Evolutionary conservation across 1,140 invertebrate genomes (phyloP).

Genomic region (Hyphantria cunea): DNA sequence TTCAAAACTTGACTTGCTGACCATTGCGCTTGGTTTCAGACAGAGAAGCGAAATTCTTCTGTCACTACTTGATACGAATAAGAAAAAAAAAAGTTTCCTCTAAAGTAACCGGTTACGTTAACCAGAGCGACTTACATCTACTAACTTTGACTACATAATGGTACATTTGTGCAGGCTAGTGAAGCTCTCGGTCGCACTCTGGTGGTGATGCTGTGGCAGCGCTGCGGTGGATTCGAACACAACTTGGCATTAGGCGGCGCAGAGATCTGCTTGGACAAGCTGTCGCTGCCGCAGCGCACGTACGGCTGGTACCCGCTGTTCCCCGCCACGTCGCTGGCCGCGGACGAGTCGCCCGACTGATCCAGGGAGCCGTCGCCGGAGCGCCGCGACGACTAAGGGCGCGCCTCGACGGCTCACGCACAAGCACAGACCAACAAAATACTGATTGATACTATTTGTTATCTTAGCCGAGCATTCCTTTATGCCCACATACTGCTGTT

Average conservation of each 20-base stretch:
- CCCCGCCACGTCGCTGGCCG: slow-evolving; percentile 82
- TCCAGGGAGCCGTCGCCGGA: slow-evolving; percentile 78
- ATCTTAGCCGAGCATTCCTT: slow-evolving; percentile 20
- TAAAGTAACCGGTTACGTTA: too few species aligned
- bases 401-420: slow-evolving; percentile 53
- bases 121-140: too few species aligned
- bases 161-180: slow-evolving; percentile 81
- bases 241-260: slow-evolving; percentile 93
- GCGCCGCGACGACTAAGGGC: slow-evolving; percentile 59
- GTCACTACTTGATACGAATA: too few species aligned
- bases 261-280: slow-evolving; percentile 90
- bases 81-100: too few species aligned
- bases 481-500: slow-evolving; percentile 14
- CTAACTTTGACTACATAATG: too few species aligned
- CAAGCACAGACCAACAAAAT: slow-evolving; percentile 10
- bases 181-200: slow-evolving; percentile 93
- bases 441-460: slow-evolving; percentile 5
- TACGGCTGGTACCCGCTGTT: slow-evolving; percentile 95
- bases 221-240: slow-evolving; percentile 92
- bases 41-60: too few species aligned
- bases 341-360: slow-evolving; percentile 76
- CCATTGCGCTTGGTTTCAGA: too few species aligned
- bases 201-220: slow-evolving; percentile 95
- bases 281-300: slow-evolving; percentile 89
- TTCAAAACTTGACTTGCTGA: too few species aligned